Evolutionary conservation across 92 coral and sea anemone genomes (phyloP).

Genomic region (Chrysogorgia sp.): DNA sequence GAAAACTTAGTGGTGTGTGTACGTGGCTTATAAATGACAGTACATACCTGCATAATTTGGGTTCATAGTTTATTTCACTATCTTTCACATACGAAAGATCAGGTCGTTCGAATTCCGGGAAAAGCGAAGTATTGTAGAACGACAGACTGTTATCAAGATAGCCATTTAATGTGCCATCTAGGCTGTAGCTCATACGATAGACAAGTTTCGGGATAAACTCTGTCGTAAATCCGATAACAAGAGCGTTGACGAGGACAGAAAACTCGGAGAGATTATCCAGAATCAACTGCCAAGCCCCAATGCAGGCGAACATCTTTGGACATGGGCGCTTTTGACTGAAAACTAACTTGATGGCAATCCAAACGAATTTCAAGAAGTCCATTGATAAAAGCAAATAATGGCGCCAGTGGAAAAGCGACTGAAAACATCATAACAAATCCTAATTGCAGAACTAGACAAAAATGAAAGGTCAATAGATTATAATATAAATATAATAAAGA

Average conservation of each 20-base stretch:
- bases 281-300: constrained; percentile 80
- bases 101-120: constrained; percentile 12
- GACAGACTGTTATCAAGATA: constrained; percentile 90
- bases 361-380: constrained; percentile 76
- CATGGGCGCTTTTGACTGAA: constrained; percentile 75
- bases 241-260: constrained; percentile 74
- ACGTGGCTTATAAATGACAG: not conserved
- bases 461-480: not conserved
- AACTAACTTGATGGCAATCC: constrained; percentile 87
- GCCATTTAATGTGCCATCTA: constrained; percentile 81
- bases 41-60: constrained; percentile 20
- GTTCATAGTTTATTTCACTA: not conserved
- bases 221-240: constrained; percentile 78
- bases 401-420: constrained; percentile 90
- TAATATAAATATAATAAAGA: not conserved
- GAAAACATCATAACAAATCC: constrained; percentile 97
- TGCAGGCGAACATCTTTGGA: constrained; percentile 72
- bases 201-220: constrained; percentile 86
- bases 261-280: constrained; percentile 64
- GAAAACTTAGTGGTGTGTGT: not conserved
- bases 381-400: constrained; percentile 81
- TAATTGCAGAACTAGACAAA: constrained; percentile 74
- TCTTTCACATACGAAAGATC: not conserved
- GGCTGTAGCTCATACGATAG: constrained; percentile 79
- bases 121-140: constrained; percentile 72